These are phyloP conservation scores for Drosophila mercatorum DNA, from an alignment of 2,888 invertebrate species.

Conservation along the genomic window DNA sequence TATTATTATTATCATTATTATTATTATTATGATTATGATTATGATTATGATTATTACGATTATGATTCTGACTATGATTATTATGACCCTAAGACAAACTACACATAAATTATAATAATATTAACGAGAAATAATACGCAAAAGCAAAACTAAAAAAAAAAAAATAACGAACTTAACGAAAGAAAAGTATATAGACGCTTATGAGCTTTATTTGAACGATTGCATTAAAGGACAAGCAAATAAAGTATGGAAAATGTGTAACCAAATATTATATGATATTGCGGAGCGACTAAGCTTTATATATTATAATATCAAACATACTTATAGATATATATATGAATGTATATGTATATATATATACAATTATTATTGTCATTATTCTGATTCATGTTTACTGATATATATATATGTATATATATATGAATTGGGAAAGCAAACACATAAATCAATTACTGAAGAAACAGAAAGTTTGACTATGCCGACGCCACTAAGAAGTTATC, in stretches of 20 bases:
- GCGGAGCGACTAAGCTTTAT: conserved; percentile 75
- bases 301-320: conserved; percentile 67
- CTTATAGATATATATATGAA: conserved; percentile 52
- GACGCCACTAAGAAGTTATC: conserved; percentile 30
- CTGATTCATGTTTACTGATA: conserved; percentile 28
- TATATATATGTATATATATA: conserved; percentile 23
- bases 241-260: conserved; percentile 70
- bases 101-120: conserved; percentile 15
- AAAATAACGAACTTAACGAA: conserved; percentile 6
- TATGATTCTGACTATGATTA: conserved; percentile 32
- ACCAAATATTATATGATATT: conserved; percentile 79
- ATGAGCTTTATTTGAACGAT: conserved; percentile 79
- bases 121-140: conserved; percentile 15
- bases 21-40: conserved; percentile 27
- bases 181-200: conserved; percentile 77
- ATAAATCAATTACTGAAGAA: conserved; percentile 40
- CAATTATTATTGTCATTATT: conserved; percentile 51
- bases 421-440: conserved; percentile 18
- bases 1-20: conserved; percentile 37
- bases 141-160: not conserved
- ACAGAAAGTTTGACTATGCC: conserved; percentile 23
- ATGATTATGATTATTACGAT: conserved; percentile 35
- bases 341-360: conserved; percentile 22
- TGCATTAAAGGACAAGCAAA: conserved; percentile 62
- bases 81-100: conserved; percentile 23